Evolutionary conservation across 2,797 vertebrate species (phyloP), one percentile per base, ranked within the genome.

Genomic region (Limosa lapponica): DNA sequence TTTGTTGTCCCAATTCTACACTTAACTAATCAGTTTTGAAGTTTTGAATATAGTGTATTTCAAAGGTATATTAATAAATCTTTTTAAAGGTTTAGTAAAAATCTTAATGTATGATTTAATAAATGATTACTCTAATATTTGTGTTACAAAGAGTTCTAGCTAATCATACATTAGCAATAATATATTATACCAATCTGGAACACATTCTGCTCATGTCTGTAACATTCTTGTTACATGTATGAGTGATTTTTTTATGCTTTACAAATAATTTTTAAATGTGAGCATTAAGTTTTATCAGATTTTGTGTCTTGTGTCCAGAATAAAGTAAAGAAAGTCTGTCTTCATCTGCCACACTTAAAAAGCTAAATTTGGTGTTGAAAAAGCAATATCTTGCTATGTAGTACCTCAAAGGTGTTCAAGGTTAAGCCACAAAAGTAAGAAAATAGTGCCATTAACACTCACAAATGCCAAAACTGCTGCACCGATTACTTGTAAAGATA

Each of bases 141-240:
- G 48, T 11, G 1, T 73, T 30, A 19, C 27, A 58, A 43, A 74
- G 57, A 64, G 11, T 65, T 83, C 43, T 37, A 71, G 16, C 6
- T 88, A 73, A 52, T 43, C 28, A 80, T 37, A 20, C 3, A 30
- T 72, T 72, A 82, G 4, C 13, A 84, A 23, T 48, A 59, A 14
- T 44, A 13, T 27, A 30, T 64, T 64, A 13, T 69, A n/a, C 34
- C 30, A 16, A 16, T 54, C 51, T 51, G 16, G 37, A 61, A 43
- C 8, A 18, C 7, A 3, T 24, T 5, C 14, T 80, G 13, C 12
- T 89, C 17, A 13, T 58, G 11, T 28, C 51, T 91, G 10, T 62
- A 57, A 46, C 43, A 55, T n/a, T 62, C 23, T 78, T 61, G 1
- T 41, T 58, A 22, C 7, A 37, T 0, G 0, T 19, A 25, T 1